A percentile compares a stretch with the other conserved stretches of the same genome.
phyloP scores from a whole-genome alignment of 2,113 vertebrate species.

The Tonatia bakeri region DNA sequence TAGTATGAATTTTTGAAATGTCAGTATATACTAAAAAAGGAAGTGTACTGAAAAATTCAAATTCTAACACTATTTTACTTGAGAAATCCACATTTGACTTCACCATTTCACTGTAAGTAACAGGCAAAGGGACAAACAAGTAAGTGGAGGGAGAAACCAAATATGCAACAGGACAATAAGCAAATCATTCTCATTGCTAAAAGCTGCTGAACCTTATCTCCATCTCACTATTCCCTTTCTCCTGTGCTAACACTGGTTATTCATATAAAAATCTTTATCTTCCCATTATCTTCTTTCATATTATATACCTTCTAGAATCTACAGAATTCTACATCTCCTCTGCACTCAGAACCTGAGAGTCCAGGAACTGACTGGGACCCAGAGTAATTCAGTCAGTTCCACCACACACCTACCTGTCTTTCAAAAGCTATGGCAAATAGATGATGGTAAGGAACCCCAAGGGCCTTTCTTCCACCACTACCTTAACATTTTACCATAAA shows the following conservation, averaged over 20 bases:
- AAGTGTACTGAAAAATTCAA: not conserved
- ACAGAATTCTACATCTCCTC: not conserved
- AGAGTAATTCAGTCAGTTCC: not conserved
- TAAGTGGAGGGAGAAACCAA: not conserved
- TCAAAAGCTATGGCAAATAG: not conserved
- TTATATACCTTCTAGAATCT: not conserved
- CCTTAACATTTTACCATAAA: not conserved
- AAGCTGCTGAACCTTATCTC: not conserved
- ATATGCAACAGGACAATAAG: not conserved
- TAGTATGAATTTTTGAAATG: not conserved
- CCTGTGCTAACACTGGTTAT: not conserved
- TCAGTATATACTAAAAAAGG: not conserved
- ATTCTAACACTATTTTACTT: slow-evolving; percentile 2
- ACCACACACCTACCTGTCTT: not conserved
- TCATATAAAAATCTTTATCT: not conserved
- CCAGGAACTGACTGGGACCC: not conserved
- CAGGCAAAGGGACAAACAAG: not conserved
- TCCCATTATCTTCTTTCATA: not conserved
- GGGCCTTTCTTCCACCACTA: not conserved
- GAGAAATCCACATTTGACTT: not conserved
- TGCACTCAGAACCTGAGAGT: not conserved
- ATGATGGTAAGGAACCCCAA: not conserved
- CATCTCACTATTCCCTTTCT: not conserved
- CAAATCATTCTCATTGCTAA: not conserved
- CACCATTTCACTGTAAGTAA: not conserved